Percentiles rank a stretch among this genome's conserved stretches.
phyloP scores from a whole-genome alignment of 2,797 vertebrate species.

The Thamnophis elegans region DNA sequence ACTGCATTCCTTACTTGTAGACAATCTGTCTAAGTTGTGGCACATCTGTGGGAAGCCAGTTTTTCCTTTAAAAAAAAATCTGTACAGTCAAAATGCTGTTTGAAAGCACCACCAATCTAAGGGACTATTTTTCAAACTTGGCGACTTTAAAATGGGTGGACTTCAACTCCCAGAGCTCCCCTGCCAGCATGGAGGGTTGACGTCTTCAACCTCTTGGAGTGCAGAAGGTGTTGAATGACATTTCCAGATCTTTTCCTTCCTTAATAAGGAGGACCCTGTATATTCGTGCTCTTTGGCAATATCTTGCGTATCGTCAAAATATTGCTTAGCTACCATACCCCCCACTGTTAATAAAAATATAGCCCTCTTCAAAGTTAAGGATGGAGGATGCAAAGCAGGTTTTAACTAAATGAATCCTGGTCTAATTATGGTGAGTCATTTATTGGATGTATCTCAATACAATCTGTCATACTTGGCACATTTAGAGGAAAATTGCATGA shows the following conservation, averaged over 20 bases:
- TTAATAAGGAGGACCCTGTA: background rate
- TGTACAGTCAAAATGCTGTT: background rate
- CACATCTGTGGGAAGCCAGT: background rate
- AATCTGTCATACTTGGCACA: slow-evolving; percentile 51
- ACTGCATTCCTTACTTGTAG: background rate
- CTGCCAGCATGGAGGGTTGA: background rate
- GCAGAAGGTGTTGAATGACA: background rate
- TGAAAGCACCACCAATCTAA: background rate
- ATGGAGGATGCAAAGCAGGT: slow-evolving; percentile 59
- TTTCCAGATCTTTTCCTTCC: background rate
- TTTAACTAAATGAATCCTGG: slow-evolving; percentile 67
- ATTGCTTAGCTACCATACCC: slow-evolving; percentile 47
- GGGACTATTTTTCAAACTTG: background rate
- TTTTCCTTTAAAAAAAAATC: background rate
- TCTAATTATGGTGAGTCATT: slow-evolving; percentile 60
- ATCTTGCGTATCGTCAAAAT: slow-evolving; percentile 47
- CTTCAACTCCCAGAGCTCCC: background rate
- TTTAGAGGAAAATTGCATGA: slow-evolving; percentile 2
- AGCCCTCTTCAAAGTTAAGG: slow-evolving; percentile 64
- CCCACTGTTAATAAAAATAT: slow-evolving; percentile 64
- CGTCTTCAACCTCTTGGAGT: background rate
- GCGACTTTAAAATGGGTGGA: background rate
- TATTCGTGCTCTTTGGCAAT: background rate
- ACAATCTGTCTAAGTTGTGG: background rate
- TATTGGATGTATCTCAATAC: slow-evolving; percentile 55